These are phyloP conservation scores for Cheirogaleus medius DNA, from an alignment of 2,113 vertebrate species.

Conservation along the genomic window DNA sequence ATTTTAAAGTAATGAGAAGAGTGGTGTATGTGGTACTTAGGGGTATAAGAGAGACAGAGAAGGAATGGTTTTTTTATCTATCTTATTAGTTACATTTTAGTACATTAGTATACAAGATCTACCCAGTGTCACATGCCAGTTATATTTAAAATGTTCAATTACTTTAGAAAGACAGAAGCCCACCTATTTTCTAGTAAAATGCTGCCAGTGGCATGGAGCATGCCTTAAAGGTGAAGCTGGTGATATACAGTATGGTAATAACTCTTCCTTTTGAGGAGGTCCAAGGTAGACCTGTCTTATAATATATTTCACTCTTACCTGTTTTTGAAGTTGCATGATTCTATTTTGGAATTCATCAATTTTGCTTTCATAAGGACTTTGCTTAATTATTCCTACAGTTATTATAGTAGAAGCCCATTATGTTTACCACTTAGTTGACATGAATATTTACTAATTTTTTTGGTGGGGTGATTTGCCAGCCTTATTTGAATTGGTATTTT, in stretches of 20 bases:
- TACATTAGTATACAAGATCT: neutral
- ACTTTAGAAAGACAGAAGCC: neutral
- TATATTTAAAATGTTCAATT: neutral
- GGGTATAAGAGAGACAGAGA: neutral
- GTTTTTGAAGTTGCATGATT: neutral
- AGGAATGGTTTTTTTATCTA: neutral
- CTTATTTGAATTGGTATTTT: neutral
- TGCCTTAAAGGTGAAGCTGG: neutral
- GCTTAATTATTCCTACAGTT: neutral
- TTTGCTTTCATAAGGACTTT: neutral
- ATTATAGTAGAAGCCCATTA: neutral
- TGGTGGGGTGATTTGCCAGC: neutral
- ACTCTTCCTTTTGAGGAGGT: neutral
- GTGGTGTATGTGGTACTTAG: neutral
- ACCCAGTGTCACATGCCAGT: neutral
- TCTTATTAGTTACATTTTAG: neutral
- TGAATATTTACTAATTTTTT: neutral
- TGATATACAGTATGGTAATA: neutral
- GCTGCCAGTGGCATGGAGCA: neutral
- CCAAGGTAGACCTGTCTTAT: neutral
- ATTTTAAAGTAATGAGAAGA: neutral
- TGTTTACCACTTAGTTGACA: neutral
- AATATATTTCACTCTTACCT: neutral
- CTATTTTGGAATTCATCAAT: neutral
- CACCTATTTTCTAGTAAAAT: neutral